Evolutionary conservation across 1,140 invertebrate genomes (phyloP).

Genomic region (Thaumatotibia leucotreta): DNA sequence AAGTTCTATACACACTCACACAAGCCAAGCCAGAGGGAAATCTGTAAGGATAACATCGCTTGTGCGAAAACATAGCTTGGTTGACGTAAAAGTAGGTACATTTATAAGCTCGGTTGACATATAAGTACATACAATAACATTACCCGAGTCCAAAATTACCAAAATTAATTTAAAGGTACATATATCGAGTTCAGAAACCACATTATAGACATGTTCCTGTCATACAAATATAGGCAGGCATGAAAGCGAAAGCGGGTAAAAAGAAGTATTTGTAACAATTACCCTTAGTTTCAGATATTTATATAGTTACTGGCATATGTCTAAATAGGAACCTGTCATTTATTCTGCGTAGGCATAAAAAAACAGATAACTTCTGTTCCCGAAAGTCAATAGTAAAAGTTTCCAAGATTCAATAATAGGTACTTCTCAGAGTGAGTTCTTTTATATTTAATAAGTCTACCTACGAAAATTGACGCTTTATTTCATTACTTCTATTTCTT

Average conservation of each 20-base stretch:
- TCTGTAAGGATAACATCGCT: slow-evolving; percentile 45
- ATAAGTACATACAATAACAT: too few relatives aligned
- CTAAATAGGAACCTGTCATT: not conserved
- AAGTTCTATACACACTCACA: slow-evolving; percentile 37
- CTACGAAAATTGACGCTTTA: not conserved
- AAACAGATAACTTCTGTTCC: not conserved
- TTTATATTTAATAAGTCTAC: not conserved
- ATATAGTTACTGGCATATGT: not conserved
- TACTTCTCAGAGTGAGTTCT: not conserved
- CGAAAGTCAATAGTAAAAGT: not conserved
- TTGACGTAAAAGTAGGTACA: not conserved
- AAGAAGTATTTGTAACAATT: not conserved
- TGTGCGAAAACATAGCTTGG: slow-evolving; percentile 48
- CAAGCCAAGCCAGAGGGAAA: slow-evolving; percentile 58
- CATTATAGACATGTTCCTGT: not conserved
- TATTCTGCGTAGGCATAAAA: not conserved
- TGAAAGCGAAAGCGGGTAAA: not conserved
- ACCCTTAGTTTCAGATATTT: not conserved
- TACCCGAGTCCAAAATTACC: slow-evolving; percentile 55
- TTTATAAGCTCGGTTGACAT: too few relatives aligned
- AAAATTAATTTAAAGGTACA: too few relatives aligned
- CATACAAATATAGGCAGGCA: not conserved
- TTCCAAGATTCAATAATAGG: not conserved
- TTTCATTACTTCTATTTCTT: not conserved
- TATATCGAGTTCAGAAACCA: too few relatives aligned